Percentiles rank a stretch among this genome's conserved stretches.
These are phyloP conservation scores for Falco columbarius DNA, from an alignment of 2,797 vertebrate species.

Conservation along the genomic window DNA sequence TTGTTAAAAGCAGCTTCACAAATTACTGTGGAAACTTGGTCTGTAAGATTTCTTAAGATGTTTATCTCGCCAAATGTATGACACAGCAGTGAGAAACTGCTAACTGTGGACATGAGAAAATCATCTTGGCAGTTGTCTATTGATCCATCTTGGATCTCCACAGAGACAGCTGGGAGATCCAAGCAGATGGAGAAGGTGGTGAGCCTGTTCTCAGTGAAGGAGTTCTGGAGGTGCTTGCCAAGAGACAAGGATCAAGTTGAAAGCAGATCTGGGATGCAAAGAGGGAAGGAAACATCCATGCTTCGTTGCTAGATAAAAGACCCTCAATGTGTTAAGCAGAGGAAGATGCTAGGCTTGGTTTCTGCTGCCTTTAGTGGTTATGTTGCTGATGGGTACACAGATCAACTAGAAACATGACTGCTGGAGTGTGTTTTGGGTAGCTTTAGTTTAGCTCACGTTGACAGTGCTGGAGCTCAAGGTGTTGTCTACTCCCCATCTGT, in stretches of 20 bases:
- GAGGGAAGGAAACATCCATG: background rate
- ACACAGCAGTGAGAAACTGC: background rate
- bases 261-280: background rate
- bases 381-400: fast-evolving
- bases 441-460: fast-evolving
- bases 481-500: background rate
- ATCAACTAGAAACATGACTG: background rate
- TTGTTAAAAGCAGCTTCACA: background rate
- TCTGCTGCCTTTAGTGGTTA: background rate
- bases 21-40: background rate
- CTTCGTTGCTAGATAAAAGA: background rate
- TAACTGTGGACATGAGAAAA: background rate
- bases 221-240: background rate
- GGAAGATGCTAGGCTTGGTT: background rate
- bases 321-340: fast-evolving
- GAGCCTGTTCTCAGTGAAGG: background rate
- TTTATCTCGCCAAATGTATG: background rate
- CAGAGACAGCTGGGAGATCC: background rate
- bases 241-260: background rate
- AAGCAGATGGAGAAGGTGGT: background rate
- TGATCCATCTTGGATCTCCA: background rate
- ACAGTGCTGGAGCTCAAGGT: background rate
- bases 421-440: background rate
- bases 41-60: background rate
- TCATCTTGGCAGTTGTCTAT: background rate